phyloP scores from a whole-genome alignment of 2,113 vertebrate genomes.

The Natator depressus region DNA sequence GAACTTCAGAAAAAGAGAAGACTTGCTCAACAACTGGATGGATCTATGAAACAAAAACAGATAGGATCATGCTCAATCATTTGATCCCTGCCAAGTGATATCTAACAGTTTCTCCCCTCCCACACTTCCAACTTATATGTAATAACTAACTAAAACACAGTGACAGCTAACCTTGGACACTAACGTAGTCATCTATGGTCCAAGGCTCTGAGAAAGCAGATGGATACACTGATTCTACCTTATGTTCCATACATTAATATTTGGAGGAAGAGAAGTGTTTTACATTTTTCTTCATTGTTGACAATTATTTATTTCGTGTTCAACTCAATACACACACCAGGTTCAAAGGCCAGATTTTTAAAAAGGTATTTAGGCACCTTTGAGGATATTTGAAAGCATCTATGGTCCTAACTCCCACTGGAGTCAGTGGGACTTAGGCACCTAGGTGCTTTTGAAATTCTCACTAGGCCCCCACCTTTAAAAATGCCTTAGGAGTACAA shows the following conservation, averaged over 20 bases:
- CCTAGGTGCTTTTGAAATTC: not conserved
- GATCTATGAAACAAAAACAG: constrained; percentile 82
- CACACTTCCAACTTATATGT: not conserved
- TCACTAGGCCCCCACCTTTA: too few relatives aligned
- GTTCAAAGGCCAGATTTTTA: not conserved
- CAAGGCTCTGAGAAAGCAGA: not conserved
- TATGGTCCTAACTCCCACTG: not conserved
- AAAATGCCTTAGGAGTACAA: not conserved
- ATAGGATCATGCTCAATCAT: too few relatives aligned
- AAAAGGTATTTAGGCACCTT: not conserved
- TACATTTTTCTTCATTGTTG: fast-evolving
- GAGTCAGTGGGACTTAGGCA: not conserved
- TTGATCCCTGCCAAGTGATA: too few relatives aligned
- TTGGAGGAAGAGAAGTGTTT: not conserved
- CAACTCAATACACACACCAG: not conserved
- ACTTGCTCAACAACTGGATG: constrained; percentile 89
- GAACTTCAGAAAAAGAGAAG: constrained; percentile 90
- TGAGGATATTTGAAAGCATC: not conserved
- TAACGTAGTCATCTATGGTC: fast-evolving
- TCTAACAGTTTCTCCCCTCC: not conserved
- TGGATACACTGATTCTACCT: not conserved
- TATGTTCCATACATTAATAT: not conserved
- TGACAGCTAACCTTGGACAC: not conserved
- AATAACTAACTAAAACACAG: not conserved
- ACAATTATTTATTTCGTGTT: not conserved